phyloP scores from a whole-genome alignment of 2,797 vertebrate genomes.

The Eremophila alpestris region DNA sequence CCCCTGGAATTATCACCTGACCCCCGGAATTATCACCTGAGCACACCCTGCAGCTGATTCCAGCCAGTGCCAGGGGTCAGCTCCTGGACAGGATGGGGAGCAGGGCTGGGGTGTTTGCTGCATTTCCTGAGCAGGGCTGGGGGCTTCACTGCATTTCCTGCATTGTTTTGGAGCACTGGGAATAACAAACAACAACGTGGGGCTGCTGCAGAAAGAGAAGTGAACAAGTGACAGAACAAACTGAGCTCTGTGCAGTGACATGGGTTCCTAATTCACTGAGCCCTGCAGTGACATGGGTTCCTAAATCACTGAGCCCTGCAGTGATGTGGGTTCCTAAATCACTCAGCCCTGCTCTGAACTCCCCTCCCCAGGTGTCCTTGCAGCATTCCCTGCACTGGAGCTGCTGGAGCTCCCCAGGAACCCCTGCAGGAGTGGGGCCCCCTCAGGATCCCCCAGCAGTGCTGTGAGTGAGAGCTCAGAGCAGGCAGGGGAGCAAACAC shows the following conservation, averaged over 20 bases:
- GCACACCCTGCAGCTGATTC: not conserved
- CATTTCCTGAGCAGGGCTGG: not conserved
- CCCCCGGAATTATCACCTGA: no score
- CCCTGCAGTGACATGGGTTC: no score
- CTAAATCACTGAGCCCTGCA: no score
- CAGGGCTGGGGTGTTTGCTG: not conserved
- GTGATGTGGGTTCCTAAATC: no score
- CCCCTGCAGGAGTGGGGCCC: not conserved
- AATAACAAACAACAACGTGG: not conserved
- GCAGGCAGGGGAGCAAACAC: not conserved
- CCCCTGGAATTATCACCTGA: no score
- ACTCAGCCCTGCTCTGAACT: not conserved
- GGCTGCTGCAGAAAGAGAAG: not conserved
- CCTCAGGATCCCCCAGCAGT: not conserved
- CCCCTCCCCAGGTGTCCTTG: not conserved
- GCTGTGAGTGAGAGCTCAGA: not conserved
- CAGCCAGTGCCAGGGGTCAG: not conserved
- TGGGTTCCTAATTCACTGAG: no score
- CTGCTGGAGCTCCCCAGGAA: not conserved
- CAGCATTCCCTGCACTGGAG: not conserved
- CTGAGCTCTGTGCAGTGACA: not conserved
- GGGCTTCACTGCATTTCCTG: not conserved
- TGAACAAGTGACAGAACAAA: not conserved
- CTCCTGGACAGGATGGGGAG: not conserved
- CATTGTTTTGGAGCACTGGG: not conserved